Evolutionary conservation across 2,888 invertebrate species (phyloP).

Genomic region (Siphonodentalium dalli): DNA sequence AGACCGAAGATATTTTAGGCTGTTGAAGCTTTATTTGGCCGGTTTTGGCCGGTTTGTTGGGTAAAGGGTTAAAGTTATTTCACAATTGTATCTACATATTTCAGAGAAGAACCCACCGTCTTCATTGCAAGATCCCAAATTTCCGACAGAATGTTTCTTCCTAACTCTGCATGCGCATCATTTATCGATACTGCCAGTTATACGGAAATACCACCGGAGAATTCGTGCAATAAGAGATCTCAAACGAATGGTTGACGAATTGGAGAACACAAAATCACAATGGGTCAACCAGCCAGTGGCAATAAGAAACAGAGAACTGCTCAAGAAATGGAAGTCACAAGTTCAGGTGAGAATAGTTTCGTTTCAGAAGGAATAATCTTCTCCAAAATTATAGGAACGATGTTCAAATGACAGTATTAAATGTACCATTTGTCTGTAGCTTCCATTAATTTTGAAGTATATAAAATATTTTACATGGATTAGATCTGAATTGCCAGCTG

Average conservation of each 20-base stretch:
- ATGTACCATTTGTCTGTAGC: too few species aligned
- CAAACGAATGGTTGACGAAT: constrained; percentile 68
- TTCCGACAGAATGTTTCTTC: constrained; percentile 97
- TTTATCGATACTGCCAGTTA: constrained; percentile 85
- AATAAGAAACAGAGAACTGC: constrained; percentile 78
- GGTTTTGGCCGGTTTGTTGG: too few species aligned
- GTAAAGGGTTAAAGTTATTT: too few species aligned
- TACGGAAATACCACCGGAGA: constrained; percentile 82
- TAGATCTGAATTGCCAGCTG: too few species aligned
- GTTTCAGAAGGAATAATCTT: constrained; percentile 7
- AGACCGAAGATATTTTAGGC: too few species aligned
- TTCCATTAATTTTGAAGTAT: too few species aligned
- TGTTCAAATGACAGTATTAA: too few species aligned
- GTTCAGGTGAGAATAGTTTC: constrained; percentile 69
- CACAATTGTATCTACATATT: neutral
- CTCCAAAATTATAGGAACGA: too few species aligned
- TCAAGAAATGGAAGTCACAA: constrained; percentile 88
- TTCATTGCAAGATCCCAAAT: constrained; percentile 86
- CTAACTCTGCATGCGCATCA: constrained; percentile 93
- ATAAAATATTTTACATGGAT: too few species aligned
- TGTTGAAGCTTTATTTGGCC: too few species aligned
- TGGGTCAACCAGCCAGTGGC: constrained; percentile 55
- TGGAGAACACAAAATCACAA: constrained; percentile 70
- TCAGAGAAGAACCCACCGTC: constrained; percentile 27
- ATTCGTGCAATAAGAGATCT: constrained; percentile 82